A percentile compares a stretch with the other conserved stretches of the same genome.
Conservation (phyloP, 1,140 invertebrate genomes). For the Mamestra configurata region DNA sequence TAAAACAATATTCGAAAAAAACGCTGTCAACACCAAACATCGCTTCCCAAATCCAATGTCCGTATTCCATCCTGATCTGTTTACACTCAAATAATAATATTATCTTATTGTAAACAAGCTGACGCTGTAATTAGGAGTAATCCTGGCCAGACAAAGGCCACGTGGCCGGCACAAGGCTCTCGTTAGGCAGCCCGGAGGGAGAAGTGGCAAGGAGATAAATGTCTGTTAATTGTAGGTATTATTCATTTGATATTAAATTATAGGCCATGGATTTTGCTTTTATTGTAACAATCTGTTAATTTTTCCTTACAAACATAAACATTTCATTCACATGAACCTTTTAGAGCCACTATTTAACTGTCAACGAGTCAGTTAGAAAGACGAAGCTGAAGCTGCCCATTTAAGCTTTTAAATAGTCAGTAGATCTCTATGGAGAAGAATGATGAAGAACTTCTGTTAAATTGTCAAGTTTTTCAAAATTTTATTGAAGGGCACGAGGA, state of each 20-base stretch:
- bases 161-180: constrained; percentile 16
- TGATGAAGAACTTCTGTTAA: no score
- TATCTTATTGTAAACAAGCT: constrained; percentile 8
- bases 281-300: no score
- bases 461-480: no score
- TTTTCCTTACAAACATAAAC: no score
- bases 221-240: constrained; percentile 6
- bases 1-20: background rate
- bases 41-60: background rate
- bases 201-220: background rate
- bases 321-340: no score
- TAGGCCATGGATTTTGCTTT: background rate
- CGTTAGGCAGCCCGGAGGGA: constrained; percentile 21
- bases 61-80: background rate
- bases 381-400: no score
- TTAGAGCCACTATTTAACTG: no score
- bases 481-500: no score
- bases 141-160: constrained; percentile 13
- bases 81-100: constrained; percentile 34
- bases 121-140: constrained; percentile 35
- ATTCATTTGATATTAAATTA: constrained; percentile 20
- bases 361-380: no score
- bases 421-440: no score
- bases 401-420: no score
- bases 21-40: constrained; percentile 9